phyloP scores from a whole-genome alignment of 2,888 invertebrate genomes.

The Trypoxylon attenuatum region DNA sequence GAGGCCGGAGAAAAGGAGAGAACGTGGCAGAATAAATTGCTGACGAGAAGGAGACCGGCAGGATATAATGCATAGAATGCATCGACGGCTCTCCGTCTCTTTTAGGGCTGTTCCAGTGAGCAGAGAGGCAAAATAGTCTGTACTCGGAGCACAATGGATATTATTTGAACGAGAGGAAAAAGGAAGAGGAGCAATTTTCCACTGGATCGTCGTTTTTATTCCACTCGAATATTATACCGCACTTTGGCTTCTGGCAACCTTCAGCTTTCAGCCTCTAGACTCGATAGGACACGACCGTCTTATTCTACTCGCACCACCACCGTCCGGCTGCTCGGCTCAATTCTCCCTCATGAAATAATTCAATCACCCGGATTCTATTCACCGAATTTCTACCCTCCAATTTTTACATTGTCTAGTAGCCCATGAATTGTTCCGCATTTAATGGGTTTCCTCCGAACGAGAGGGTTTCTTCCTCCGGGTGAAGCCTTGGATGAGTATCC shows the following conservation, averaged over 20 bases:
- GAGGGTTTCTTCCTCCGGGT: too few relatives aligned
- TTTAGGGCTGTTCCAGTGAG: not conserved
- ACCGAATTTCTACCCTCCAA: too few relatives aligned
- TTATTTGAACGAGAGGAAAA: slow-evolving; percentile 8
- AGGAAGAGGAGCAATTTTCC: slow-evolving; percentile 24
- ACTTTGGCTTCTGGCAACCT: too few relatives aligned
- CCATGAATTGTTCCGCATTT: too few relatives aligned
- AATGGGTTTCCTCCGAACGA: too few relatives aligned
- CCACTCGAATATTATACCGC: slow-evolving; percentile 37
- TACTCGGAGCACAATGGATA: slow-evolving; percentile 1
- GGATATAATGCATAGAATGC: not conserved
- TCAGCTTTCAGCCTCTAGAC: not conserved
- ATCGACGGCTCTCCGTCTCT: not conserved
- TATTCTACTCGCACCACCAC: not conserved
- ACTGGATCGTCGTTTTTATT: slow-evolving; percentile 51
- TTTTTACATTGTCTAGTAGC: too few relatives aligned
- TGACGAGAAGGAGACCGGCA: slow-evolving; percentile 3
- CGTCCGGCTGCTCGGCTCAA: too few relatives aligned
- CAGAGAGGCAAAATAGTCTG: too few relatives aligned
- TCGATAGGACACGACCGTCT: not conserved
- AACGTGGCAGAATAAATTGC: not conserved
- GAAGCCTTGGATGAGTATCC: too few relatives aligned
- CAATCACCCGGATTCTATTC: too few relatives aligned
- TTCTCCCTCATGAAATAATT: too few relatives aligned
- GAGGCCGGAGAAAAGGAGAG: not conserved